Base-by-base conservation (phyloP, 2,797 vertebrate genomes). In the Pteronotus mesoamericanus region DNA sequence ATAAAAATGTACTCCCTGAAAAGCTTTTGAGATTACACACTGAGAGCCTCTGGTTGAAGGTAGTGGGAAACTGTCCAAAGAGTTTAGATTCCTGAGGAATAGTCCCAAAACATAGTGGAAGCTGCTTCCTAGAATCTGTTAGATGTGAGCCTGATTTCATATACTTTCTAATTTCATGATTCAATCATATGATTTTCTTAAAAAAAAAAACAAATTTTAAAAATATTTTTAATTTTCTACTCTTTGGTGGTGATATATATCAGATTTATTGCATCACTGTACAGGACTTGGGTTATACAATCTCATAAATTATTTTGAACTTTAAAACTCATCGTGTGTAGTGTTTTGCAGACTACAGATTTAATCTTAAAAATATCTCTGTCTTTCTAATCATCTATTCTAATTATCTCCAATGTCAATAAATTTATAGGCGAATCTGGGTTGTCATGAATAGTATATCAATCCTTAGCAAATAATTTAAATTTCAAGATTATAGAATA, bases 401-500 rank as follows among this genome's bases (percentile, higher is more conserved):
- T 44, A 32, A 69, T 72, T 6, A 80, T 74, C 16, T 82, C 44
- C 15, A 64, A 29, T 64, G 8, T 53, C 34, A 72, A 7, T 39
- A 53, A 64, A 37, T 61, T n/a, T 34, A 64, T 18, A 53, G 44
- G 34, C 34, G 88, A 64, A 55, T 64, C 22, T 37, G 9, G 18
- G 24, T 55, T 37, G 18, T 66, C 44, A 83, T 24, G 9, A 66
- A 55, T 55, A 88, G 44, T 64, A 21, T 6, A 32, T 32, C 34
- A 80, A 22, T 51, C 7, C 12, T n/a, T 26, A 77, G 5, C n/a
- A 84, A 82, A 74, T 37, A 29, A 69, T 57, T 77, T 69, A 77
- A 84, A 94, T 86, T 15, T 39, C 53, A 97, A 95, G 57, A 72
- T 96, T 95, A 95, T 68, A 84, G 88, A 53, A 89, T 53, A 94